Evolutionary conservation across 2,797 vertebrate species (phyloP), one percentile per base, ranked within the genome.

Genomic region (Eulemur rubriventer): DNA sequence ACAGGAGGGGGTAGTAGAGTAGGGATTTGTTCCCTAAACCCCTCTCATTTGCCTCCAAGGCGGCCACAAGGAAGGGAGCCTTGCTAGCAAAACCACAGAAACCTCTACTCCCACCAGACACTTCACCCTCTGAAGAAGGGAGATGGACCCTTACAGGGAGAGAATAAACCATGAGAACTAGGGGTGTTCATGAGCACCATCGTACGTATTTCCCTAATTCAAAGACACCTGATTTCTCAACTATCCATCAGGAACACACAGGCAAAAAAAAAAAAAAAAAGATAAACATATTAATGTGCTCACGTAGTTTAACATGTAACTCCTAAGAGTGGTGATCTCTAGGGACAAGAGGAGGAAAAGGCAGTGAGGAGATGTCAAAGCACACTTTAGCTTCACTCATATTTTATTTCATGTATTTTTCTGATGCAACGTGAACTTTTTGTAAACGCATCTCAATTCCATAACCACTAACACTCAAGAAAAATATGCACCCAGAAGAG

Each of bases 281-380:
- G 4, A 33, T 2, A 26, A 57, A 20, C 11, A 20, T 1, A 8
- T 9, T 6, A 28, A 20, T 2, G 28, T 4, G 4, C 16, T 52
- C 24, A 30, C 14, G 24, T 12, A 50, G 1, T 35, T 7, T 4
- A 69, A 35, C 41, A 43, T 0, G 1, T 13, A 30, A 46, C 52
- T 69, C 67, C 46, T 41, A 16, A 75, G 30, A 69, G 48, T 33
- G 17, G 4, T 26, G 43, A 78, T 13, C 22, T 30, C 89, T 57
- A 20, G 6, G 5, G 2, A 18, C 48, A 4, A 6, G 8, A 26
- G 4, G 0, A 28, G 0, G 18, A 33, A 70, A 24, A 65, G 5
- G 20, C 38, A n/a, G 4, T 2, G 22, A 79, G 14, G 7, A 59
- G 0, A 6, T 2, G 6, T 50, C 30, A 72, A 5, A 46, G 20